Evolutionary conservation across 2,888 invertebrate genomes (phyloP).

Genomic region (Andrena fulva): DNA sequence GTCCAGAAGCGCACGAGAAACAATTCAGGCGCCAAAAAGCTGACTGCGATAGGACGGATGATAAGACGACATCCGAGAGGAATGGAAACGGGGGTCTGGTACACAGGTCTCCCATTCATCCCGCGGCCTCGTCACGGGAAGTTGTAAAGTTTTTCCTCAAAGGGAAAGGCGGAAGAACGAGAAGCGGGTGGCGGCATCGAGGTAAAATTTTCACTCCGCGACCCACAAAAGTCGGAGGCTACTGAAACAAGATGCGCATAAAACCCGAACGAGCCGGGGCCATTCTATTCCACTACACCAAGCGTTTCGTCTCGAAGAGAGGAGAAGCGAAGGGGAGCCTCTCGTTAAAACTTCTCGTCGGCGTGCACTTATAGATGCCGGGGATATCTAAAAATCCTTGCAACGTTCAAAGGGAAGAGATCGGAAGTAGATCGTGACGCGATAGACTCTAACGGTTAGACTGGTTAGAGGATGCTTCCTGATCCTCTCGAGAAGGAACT

Average conservation of each 20-base stretch:
- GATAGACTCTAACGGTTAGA: constrained; percentile 8
- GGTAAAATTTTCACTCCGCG: constrained; percentile 37
- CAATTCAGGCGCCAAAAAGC: constrained; percentile 11
- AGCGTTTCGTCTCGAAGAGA: not conserved
- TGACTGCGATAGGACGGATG: constrained; percentile 14
- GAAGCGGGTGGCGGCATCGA: not conserved
- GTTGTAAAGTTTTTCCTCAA: constrained; percentile 40
- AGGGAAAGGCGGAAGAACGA: constrained; percentile 8
- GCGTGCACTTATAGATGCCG: constrained; percentile 1
- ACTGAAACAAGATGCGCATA: constrained; percentile 21
- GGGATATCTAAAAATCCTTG: constrained; percentile 33
- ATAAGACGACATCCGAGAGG: constrained; percentile 14
- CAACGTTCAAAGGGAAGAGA: constrained; percentile 50
- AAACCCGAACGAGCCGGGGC: constrained; percentile 10
- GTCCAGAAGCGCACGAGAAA: not conserved
- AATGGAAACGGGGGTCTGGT: not conserved
- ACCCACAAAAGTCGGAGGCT: constrained; percentile 21
- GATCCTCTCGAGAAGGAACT: constrained; percentile 14
- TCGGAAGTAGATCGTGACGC: constrained; percentile 54
- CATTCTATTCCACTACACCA: not conserved
- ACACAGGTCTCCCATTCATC: constrained; percentile 27
- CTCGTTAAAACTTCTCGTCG: not conserved
- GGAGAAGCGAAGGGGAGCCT: not conserved
- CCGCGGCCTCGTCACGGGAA: constrained; percentile 9
- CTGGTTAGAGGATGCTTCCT: constrained; percentile 31